Conservation (phyloP, 2,888 invertebrate genomes). For the Limenitis camilla region DNA sequence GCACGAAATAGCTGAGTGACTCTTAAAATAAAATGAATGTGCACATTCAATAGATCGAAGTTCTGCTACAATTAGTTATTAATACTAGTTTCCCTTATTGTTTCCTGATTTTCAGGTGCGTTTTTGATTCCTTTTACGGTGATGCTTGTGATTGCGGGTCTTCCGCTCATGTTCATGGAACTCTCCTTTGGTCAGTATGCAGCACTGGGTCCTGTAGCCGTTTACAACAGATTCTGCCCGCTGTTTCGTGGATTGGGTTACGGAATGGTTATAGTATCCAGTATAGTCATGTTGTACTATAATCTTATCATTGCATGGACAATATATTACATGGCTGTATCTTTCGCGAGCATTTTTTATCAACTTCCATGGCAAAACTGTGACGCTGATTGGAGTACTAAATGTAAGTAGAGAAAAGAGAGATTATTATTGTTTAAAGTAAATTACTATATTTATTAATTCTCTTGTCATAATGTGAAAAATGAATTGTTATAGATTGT, state of each 20-base stretch:
- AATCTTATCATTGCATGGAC: conserved; percentile 87
- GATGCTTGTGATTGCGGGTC: conserved; percentile 85
- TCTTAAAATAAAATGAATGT: too few species aligned
- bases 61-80: neutral
- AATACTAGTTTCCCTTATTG: neutral
- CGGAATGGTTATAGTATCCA: conserved; percentile 84
- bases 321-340: conserved; percentile 79
- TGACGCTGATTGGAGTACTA: conserved; percentile 80
- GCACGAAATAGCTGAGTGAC: too few species aligned
- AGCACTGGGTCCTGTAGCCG: conserved; percentile 83
- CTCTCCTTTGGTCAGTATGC: conserved; percentile 90
- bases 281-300: conserved; percentile 84
- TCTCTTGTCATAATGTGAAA: too few species aligned
- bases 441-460: neutral
- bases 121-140: conserved; percentile 89
- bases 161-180: conserved; percentile 90
- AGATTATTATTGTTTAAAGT: neutral
- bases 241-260: conserved; percentile 83
- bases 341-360: conserved; percentile 77
- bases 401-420: conserved; percentile 60
- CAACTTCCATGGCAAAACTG: conserved; percentile 83
- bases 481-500: conserved; percentile 73
- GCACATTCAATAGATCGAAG: too few species aligned
- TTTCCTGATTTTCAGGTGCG: conserved; percentile 72
- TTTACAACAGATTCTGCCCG: conserved; percentile 86